Evolutionary conservation across 2,113 vertebrate genomes (phyloP), one percentile per base, ranked within the genome.

Genomic region (Paradoxurus hermaphroditus): DNA sequence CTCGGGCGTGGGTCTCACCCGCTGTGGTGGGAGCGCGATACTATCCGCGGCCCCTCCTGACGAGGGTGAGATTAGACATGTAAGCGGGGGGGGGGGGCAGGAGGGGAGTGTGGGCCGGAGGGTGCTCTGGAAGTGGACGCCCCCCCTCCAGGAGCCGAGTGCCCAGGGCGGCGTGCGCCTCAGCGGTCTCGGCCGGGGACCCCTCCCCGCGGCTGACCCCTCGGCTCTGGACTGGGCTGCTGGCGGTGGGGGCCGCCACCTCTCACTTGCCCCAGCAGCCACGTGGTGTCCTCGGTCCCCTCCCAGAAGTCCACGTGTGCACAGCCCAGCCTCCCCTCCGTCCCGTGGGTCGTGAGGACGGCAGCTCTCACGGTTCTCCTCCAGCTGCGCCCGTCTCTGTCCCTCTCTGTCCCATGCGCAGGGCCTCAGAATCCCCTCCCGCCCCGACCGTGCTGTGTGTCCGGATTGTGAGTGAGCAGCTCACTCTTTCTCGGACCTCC

Each of bases 371-470:
- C 4, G 29, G n/a, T 3, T 3, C n/a, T 25, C 46, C 51, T 53
- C 41, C 34, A 1, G 3, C 79, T 49, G 7, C 21, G 21, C 46
- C 19, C 19, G 1, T 2, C 18, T 23, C 25, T 1, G 1, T 7
- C 0, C 5, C 5, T 15, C 46, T 90, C 16, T n/a, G 18, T 16
- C 19, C 49, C 31, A 0, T 23, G 14, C n/a, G 39, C 6, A 1
- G 4, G 4, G 1, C 63, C 49, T 68, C 31, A 10, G 23, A 0
- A 9, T 15, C 14, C 3, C 27, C 67, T 46, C 31, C 79, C n/a
- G 34, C 39, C 31, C 19, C 25, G 1, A 1, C 10, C 0, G 7
- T 70, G 31, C 10, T 70, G 14, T 67, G 10, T 27, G 0, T 14
- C 59, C 31, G 8, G 31, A 2, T 11, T 36, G 46, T 39, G 31